A percentile compares a stretch with the other conserved stretches of the same genome.
These are phyloP conservation scores for Bucorvus abyssinicus DNA, from an alignment of 2,797 vertebrate species.

Conservation along the genomic window DNA sequence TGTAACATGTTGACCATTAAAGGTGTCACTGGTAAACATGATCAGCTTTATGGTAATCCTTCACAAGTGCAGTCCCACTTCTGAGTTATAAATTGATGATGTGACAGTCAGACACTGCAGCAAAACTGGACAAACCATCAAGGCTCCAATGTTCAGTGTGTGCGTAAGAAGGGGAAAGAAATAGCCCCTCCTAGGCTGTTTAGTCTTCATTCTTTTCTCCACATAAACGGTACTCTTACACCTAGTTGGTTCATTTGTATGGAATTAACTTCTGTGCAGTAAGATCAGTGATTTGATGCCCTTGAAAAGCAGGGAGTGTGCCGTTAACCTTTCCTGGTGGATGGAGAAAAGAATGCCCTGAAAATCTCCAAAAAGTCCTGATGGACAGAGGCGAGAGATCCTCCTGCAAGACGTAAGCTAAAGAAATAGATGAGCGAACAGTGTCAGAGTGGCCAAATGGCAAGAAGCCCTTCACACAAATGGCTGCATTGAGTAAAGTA, in stretches of 20 bases:
- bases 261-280: background rate
- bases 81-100: background rate
- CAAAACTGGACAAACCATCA: background rate
- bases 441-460: background rate
- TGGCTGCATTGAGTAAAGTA: background rate
- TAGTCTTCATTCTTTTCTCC: background rate
- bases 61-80: background rate
- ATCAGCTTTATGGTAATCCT: background rate
- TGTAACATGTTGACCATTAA: background rate
- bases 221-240: background rate
- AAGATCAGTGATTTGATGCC: background rate
- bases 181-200: background rate
- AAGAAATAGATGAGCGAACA: background rate
- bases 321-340: background rate
- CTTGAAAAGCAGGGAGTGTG: background rate
- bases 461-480: background rate
- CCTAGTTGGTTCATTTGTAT: background rate
- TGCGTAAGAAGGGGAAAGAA: background rate
- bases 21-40: background rate
- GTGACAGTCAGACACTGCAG: background rate
- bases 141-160: background rate
- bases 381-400: background rate
- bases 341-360: background rate
- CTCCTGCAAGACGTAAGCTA: background rate
- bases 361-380: background rate